Evolutionary conservation across 2,888 invertebrate genomes (phyloP).

Genomic region (Carterocephalus palaemon): DNA sequence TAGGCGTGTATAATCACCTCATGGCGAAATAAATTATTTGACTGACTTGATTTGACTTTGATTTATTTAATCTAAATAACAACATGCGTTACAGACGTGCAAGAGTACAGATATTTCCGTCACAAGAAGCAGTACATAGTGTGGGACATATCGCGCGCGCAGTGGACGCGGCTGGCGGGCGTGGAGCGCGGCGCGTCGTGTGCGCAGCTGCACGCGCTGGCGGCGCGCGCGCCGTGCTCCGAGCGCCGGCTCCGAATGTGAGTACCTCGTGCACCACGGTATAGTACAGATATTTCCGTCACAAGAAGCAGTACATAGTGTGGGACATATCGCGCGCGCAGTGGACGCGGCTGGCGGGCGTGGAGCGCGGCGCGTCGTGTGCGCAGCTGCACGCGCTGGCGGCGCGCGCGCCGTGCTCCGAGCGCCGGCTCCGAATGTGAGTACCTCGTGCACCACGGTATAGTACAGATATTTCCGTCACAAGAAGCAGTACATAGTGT

Average conservation of each 20-base stretch:
- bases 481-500: conserved; percentile 90
- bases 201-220: conserved; percentile 81
- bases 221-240: conserved; percentile 74
- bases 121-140: conserved; percentile 91
- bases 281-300: conserved; percentile 83
- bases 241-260: conserved; percentile 83
- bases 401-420: conserved; percentile 74
- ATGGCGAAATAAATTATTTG: too few species aligned
- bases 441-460: conserved; percentile 30
- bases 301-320: conserved; percentile 90
- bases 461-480: conserved; percentile 84
- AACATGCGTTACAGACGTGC: conserved; percentile 63
- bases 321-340: conserved; percentile 85
- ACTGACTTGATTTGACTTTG: too few species aligned
- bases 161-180: conserved; percentile 85
- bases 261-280: conserved; percentile 35
- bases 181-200: conserved; percentile 84
- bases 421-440: conserved; percentile 83
- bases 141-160: conserved; percentile 85
- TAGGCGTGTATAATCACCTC: too few species aligned
- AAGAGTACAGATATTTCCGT: conserved; percentile 82
- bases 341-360: conserved; percentile 85
- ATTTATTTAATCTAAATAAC: too few species aligned
- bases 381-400: conserved; percentile 81
- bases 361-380: conserved; percentile 83